Base-by-base conservation (phyloP, 2,888 invertebrate genomes). In the Tetrapedia diversipes region DNA sequence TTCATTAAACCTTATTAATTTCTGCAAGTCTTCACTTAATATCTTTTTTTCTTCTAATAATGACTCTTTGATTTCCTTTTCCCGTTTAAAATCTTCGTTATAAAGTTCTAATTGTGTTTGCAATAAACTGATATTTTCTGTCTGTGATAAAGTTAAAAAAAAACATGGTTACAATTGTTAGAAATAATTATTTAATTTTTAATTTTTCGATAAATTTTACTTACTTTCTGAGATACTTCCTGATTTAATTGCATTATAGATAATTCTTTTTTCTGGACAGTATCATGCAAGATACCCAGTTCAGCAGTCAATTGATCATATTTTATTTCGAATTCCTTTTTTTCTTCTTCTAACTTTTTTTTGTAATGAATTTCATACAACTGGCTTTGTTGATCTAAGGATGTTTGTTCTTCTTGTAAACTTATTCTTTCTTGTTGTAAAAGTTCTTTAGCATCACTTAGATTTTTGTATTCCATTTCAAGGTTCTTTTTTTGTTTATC, bases 311-410 rank as follows among this genome's bases (percentile, higher is more conserved):
- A 54, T 11, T 85, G 63, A 7, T 82, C 54, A 11, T 57, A 70
- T 4, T 60, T 72, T 27, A 14, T 43, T 32, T 84, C 74, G 4
- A 84, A 68, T 4, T 41, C 49, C 49, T 72, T 79, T 22, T 81
- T 85, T 22, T 86, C 84, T 19, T 65, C 67, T 37, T 82, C 79
- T 43, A 88, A 66, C 4, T 70, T 43, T 65, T 66, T 82, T 53
- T 86, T 77, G 11, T 34, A 57, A 45, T 86, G 78, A 45, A 60
- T 76, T 65, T 89, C 89, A 34, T 88, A 87, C 29, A 88, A 59
- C 32, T 80, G 65, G 65, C 86, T 86, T 45, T 89, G 88, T 6
- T 79, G 82, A 74, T 88, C 86, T 11, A 89, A 76, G 14, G 86
- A 87, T 4, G 81, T 77, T 59, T 81, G 87, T 60, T 89, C 87